Conservation (phyloP, 2,888 invertebrate species). For the Eristalis tenax region DNA sequence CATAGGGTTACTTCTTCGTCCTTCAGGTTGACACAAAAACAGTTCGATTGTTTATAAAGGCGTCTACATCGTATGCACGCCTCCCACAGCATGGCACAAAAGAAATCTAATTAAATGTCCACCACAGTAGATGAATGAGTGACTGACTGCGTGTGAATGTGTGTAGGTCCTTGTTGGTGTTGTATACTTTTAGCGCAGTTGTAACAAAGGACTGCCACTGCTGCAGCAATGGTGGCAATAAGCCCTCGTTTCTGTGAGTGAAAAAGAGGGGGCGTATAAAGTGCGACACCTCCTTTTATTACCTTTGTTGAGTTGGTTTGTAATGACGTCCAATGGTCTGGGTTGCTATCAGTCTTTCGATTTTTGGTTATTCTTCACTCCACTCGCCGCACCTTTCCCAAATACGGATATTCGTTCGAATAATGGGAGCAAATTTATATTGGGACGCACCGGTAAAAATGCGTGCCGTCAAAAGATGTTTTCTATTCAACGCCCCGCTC, state of each 20-base stretch:
- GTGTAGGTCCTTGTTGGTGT: conserved; percentile 17
- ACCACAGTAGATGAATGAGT: conserved; percentile 49
- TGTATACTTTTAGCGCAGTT: conserved; percentile 29
- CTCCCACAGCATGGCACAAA: conserved; percentile 71
- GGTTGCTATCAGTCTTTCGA: not conserved
- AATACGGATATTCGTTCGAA: conserved; percentile 28
- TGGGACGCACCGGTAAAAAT: conserved; percentile 16
- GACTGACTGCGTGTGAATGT: conserved; percentile 33
- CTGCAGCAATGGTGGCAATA: conserved; percentile 60
- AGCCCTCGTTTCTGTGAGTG: conserved; percentile 39
- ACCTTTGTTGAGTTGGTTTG: conserved; percentile 48
- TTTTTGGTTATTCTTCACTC: conserved; percentile 7
- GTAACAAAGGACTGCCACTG: conserved; percentile 46
- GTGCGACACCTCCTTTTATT: conserved; percentile 61
- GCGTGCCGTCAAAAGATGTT: conserved; percentile 64
- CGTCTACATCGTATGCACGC: conserved; percentile 65
- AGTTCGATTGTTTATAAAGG: conserved; percentile 70
- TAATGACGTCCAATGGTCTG: conserved; percentile 12
- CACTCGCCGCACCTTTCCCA: not conserved
- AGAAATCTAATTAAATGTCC: conserved; percentile 71
- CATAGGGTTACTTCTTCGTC: conserved; percentile 33
- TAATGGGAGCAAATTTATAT: conserved; percentile 43
- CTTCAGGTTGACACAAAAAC: conserved; percentile 40
- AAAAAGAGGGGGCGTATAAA: conserved; percentile 49
- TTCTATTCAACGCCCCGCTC: conserved; percentile 26